Percentiles rank a stretch among this genome's conserved stretches.
Evolutionary conservation across 2,888 invertebrate species (phyloP).

Genomic region (Ichneumoninae sp.): DNA sequence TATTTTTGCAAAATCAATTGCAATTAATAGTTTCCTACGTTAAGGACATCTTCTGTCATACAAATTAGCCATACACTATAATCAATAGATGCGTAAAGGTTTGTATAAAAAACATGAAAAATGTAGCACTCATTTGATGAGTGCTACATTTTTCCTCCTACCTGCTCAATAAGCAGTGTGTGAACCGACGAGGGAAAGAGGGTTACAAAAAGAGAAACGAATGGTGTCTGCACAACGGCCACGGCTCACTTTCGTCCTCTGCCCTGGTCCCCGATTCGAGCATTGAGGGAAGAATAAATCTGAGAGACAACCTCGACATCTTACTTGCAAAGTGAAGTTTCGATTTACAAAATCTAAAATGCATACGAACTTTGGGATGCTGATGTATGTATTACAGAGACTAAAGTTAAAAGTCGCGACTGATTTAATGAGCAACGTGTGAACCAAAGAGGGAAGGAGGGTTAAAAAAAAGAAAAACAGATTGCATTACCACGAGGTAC

Average conservation of each 20-base stretch:
- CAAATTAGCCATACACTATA: no score
- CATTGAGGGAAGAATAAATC: neutral
- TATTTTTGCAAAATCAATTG: no score
- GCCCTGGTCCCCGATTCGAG: neutral
- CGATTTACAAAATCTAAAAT: neutral
- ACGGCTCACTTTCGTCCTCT: neutral
- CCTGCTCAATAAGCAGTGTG: no score
- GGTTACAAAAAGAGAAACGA: no score
- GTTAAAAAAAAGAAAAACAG: conserved; percentile 22
- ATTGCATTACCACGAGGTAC: conserved; percentile 36
- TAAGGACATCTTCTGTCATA: no score
- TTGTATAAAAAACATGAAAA: no score
- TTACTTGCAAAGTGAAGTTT: neutral
- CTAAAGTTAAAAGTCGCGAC: no score
- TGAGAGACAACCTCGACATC: neutral
- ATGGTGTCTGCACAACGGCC: neutral
- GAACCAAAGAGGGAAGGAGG: neutral
- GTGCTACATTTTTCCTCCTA: no score
- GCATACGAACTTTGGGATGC: neutral
- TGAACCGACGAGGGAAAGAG: no score
- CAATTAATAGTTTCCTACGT: no score
- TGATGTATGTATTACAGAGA: neutral
- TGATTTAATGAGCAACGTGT: neutral
- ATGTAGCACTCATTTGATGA: no score
- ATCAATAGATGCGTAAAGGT: no score